Evolutionary conservation across 2,888 invertebrate species (phyloP).

Genomic region (Campaea margaritaria): DNA sequence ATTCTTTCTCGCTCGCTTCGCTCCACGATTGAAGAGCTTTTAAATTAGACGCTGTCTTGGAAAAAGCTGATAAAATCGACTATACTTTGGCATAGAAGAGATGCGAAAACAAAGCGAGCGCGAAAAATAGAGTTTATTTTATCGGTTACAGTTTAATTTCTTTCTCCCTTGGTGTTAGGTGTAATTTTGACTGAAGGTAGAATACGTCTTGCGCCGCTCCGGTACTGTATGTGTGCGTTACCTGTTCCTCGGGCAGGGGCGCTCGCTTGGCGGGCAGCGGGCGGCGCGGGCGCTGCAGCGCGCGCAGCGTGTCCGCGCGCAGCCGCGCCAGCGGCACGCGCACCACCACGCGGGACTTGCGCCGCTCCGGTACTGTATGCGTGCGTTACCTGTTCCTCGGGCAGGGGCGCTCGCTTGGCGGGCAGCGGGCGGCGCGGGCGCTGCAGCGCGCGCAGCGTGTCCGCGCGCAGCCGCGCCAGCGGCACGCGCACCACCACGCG

Average conservation of each 20-base stretch:
- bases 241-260: conserved; percentile 40
- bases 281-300: conserved; percentile 63
- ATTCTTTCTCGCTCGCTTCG: too few relatives aligned
- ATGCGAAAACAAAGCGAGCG: not conserved
- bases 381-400: too few relatives aligned
- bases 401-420: conserved; percentile 49
- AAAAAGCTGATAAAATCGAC: too few relatives aligned
- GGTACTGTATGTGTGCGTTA: too few relatives aligned
- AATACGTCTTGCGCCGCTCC: conserved; percentile 39
- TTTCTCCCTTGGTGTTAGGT: too few relatives aligned
- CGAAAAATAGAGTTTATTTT: too few relatives aligned
- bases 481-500: conserved; percentile 69
- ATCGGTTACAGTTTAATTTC: too few relatives aligned
- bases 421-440: conserved; percentile 50
- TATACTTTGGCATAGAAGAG: not conserved
- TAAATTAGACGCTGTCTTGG: too few relatives aligned
- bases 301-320: conserved; percentile 62
- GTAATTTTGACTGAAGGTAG: too few relatives aligned
- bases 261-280: conserved; percentile 44
- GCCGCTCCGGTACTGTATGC: conserved; percentile 9
- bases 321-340: conserved; percentile 69
- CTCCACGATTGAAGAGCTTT: too few relatives aligned
- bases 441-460: conserved; percentile 66
- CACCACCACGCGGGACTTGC: conserved; percentile 62
- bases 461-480: conserved; percentile 66